phyloP scores from a whole-genome alignment of 30 jellyfish, hydroid and myxozoan genomes.

The Turritopsis dohrnii region DNA sequence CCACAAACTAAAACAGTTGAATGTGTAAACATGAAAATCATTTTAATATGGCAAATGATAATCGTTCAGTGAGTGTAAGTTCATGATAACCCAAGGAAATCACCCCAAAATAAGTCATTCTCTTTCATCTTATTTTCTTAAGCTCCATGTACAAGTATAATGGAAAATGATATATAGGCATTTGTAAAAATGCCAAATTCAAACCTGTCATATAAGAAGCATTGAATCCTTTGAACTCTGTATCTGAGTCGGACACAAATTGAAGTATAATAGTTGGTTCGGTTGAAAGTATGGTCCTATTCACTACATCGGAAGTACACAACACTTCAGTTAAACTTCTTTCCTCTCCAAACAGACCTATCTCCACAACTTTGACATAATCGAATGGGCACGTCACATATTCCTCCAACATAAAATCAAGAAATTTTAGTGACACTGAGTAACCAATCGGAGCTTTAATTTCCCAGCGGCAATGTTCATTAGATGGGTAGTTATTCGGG shows the following conservation, averaged over 20 bases:
- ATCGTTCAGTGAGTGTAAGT: too few relatives aligned
- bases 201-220: constrained; percentile 14
- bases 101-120: too few relatives aligned
- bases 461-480: neutral
- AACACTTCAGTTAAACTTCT: neutral
- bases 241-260: neutral
- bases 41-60: too few relatives aligned
- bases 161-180: too few relatives aligned
- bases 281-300: neutral
- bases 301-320: neutral
- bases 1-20: neutral
- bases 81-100: too few relatives aligned
- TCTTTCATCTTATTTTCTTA: too few relatives aligned
- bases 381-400: neutral
- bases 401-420: constrained; percentile 2
- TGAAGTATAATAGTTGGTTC: neutral
- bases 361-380: neutral
- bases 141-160: too few relatives aligned
- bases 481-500: constrained; percentile 52
- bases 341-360: neutral
- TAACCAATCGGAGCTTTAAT: constrained; percentile 1
- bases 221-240: neutral
- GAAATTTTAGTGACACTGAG: neutral
- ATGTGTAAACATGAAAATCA: too few relatives aligned
- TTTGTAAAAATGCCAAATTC: too few relatives aligned